Evolutionary conservation across 2,113 vertebrate genomes (phyloP), one percentile per base, ranked within the genome.

Genomic region (Forbesichthys agassizii): DNA sequence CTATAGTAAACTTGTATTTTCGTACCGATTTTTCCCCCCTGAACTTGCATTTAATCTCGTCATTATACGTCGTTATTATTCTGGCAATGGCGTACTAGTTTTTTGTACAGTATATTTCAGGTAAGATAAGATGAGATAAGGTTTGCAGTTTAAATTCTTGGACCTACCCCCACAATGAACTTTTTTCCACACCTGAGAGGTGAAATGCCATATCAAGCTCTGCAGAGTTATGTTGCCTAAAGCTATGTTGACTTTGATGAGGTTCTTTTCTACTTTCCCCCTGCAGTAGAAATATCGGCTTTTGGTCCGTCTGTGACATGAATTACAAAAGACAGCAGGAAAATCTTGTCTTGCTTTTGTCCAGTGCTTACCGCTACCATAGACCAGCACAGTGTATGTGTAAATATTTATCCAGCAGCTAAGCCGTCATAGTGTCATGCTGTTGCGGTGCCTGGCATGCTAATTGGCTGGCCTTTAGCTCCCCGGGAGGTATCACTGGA

Each of bases 391-490:
- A 55, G n/a, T 53, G 69, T 55, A 60, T 69, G 52, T 73, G 75
- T 79, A 64, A 61, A 27, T 55, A 11, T 77, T 36, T 73, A 52
- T 75, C 64, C 67, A 75, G 60, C 14, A 47, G 57, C 66, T 47
- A 66, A 77, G 80, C 66, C 71, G 59, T 83, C 77, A 61, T 64
- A 69, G 53, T 77, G 33, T 73, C 79, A 76, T 76, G 68, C 84
- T 83, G 79, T 73, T 83, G 79, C 33, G 51, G 74, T 60, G 58
- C 66, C 77, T 80, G 79, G 66, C 82, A 83, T 87, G 85, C 87
- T 88, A 80, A 78, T 78, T 75, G 80, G 83, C 83, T 87, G 82
- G 84, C 81, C 83, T 86, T 85, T 89, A 84, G 82, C 82, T 79
- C 84, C 83, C 82, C 71, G 77, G 81, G 85, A 84, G 84, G 82